phyloP scores from a whole-genome alignment of 1,140 invertebrate genomes.

The Drosophila quadrilineata region DNA sequence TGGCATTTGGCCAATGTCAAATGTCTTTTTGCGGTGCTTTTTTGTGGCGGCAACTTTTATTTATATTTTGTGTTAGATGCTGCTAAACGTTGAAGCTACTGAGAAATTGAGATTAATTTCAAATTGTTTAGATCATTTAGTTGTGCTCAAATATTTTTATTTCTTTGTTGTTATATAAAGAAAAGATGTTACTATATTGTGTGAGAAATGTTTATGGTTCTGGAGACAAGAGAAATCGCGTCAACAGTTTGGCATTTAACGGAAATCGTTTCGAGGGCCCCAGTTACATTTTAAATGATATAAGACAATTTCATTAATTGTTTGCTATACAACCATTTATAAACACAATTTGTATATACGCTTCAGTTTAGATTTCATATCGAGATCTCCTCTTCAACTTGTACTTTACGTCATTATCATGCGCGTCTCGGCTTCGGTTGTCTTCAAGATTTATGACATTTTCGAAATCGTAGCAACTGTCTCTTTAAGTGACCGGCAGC shows the following conservation, averaged over 20 bases:
- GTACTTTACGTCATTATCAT: conserved; percentile 42
- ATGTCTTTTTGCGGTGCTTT: conserved; percentile 5
- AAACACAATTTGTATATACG: conserved; percentile 48
- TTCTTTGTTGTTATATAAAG: conserved; percentile 32
- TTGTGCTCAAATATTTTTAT: conserved; percentile 44
- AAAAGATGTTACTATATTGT: conserved; percentile 2
- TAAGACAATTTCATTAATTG: conserved; percentile 31
- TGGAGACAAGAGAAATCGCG: conserved; percentile 3
- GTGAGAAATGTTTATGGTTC: conserved; percentile 44
- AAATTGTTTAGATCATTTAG: too few species aligned
- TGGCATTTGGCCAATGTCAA: conserved; percentile 28
- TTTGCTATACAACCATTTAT: conserved; percentile 40
- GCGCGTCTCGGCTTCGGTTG: conserved; percentile 40
- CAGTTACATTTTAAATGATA: conserved; percentile 58
- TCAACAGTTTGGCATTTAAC: conserved; percentile 60
- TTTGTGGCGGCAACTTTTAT: conserved; percentile 12
- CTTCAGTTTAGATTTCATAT: conserved; percentile 1
- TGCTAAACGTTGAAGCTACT: background rate
- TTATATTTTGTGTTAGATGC: background rate
- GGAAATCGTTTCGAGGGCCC: conserved; percentile 22
- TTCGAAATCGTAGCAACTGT: conserved; percentile 46
- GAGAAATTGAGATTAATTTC: too few species aligned
- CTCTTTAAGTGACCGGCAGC: conserved; percentile 38
- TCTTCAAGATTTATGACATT: conserved; percentile 62
- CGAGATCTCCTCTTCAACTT: background rate